phyloP scores from a whole-genome alignment of 1,140 invertebrate genomes.

The Forficula auricularia region DNA sequence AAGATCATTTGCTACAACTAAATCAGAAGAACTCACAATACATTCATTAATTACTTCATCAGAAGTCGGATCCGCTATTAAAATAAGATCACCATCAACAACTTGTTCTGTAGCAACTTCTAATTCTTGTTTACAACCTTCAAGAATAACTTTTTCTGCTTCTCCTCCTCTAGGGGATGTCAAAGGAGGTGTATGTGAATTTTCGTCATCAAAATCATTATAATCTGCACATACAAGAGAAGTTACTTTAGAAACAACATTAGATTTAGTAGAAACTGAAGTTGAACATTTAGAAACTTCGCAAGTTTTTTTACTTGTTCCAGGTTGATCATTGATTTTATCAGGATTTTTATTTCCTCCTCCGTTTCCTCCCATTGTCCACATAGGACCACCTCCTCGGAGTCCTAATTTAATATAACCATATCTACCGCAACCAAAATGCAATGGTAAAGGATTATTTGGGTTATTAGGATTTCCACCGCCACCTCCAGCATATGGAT shows the following conservation, averaged over 20 bases:
- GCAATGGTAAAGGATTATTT: constrained; percentile 31
- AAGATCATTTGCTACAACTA: constrained; percentile 11
- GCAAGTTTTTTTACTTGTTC: constrained; percentile 36
- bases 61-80: no score
- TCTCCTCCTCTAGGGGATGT: constrained; percentile 24
- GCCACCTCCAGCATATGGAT: constrained; percentile 13
- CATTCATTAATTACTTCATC: constrained; percentile 16
- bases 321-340: constrained; percentile 14
- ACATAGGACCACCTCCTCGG: constrained; percentile 54
- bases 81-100: neutral
- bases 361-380: constrained; percentile 26
- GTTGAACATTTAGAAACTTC: constrained; percentile 31
- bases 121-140: constrained; percentile 16
- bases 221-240: constrained; percentile 41
- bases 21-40: constrained; percentile 13
- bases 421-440: constrained; percentile 29
- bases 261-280: constrained; percentile 25
- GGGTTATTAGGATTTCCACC: constrained; percentile 31
- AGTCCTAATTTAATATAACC: constrained; percentile 44
- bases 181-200: constrained; percentile 32
- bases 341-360: constrained; percentile 10
- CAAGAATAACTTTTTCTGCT: constrained; percentile 7
- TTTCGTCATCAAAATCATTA: constrained; percentile 42
- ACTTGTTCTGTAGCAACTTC: no score
- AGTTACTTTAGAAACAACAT: constrained; percentile 28